Conservation (phyloP, 2,888 invertebrate genomes). For the Xestobium rufovillosum region DNA sequence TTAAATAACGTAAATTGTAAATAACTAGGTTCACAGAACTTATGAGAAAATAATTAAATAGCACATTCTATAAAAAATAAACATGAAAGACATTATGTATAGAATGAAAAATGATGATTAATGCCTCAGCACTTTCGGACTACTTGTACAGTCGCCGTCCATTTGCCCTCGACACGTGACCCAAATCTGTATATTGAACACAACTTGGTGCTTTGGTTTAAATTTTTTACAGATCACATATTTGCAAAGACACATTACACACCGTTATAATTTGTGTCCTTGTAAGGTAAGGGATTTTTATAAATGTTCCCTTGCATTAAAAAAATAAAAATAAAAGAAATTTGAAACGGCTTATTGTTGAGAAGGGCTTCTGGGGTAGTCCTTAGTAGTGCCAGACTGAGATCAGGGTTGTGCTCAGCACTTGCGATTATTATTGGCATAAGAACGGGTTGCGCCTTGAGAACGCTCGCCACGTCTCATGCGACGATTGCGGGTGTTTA, state of each 20-base stretch:
- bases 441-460: conserved; percentile 43
- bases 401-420: conserved; percentile 38
- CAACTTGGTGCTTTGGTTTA: conserved; percentile 43
- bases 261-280: too few species aligned
- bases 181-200: conserved; percentile 34
- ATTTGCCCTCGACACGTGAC: conserved; percentile 16
- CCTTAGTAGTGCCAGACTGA: conserved; percentile 1
- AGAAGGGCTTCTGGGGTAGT: too few species aligned
- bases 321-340: conserved; percentile 19
- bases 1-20: too few species aligned
- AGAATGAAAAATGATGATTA: conserved; percentile 22
- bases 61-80: conserved; percentile 10
- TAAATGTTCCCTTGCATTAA: conserved; percentile 34
- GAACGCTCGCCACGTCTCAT: conserved; percentile 44
- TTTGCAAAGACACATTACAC: conserved; percentile 21
- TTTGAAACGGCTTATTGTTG: too few species aligned
- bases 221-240: conserved; percentile 22
- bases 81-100: conserved; percentile 17
- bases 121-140: conserved; percentile 25
- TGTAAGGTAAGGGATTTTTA: conserved; percentile 33
- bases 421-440: conserved; percentile 49
- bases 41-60: too few species aligned
- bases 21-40: too few species aligned
- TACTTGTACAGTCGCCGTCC: too few species aligned
- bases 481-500: conserved; percentile 43